Conservation (phyloP, 2,888 invertebrate genomes). For the Andrena dorsata region DNA sequence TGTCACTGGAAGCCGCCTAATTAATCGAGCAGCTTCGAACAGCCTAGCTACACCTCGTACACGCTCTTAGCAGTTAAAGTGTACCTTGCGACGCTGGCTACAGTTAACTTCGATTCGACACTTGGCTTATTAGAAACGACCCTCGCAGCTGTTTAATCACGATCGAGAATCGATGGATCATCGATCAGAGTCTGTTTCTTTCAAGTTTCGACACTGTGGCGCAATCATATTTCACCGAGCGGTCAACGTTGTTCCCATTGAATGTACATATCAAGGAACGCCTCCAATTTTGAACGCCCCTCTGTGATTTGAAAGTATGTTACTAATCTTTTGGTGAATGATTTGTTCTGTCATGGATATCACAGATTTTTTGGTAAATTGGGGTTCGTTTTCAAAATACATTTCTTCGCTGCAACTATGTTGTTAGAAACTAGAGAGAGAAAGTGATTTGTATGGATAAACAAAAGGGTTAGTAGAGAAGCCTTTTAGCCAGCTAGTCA, state of each 20-base stretch:
- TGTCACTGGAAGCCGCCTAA: constrained; percentile 61
- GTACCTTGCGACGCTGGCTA: constrained; percentile 61
- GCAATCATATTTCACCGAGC: constrained; percentile 47
- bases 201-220: constrained; percentile 42
- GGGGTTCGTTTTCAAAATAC: too few species aligned
- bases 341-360: too few species aligned
- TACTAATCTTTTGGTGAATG: too few species aligned
- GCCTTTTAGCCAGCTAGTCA: too few species aligned
- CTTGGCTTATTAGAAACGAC: constrained; percentile 23
- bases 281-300: not conserved
- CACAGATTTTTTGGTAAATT: too few species aligned
- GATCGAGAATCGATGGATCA: constrained; percentile 50
- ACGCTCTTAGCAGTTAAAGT: constrained; percentile 77
- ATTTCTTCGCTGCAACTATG: not conserved
- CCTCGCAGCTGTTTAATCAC: not conserved
- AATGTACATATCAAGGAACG: not conserved
- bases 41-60: constrained; percentile 80
- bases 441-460: too few species aligned
- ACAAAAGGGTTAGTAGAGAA: too few species aligned
- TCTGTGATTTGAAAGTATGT: not conserved
- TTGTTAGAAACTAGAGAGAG: not conserved
- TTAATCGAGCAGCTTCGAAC: constrained; percentile 76
- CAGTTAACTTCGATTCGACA: constrained; percentile 59
- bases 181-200: constrained; percentile 34
- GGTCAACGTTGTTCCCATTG: constrained; percentile 39